A percentile compares a stretch with the other conserved stretches of the same genome.
These are phyloP conservation scores for Agrochola lychnidis DNA, from an alignment of 2,888 invertebrate genomes.

Conservation along the genomic window DNA sequence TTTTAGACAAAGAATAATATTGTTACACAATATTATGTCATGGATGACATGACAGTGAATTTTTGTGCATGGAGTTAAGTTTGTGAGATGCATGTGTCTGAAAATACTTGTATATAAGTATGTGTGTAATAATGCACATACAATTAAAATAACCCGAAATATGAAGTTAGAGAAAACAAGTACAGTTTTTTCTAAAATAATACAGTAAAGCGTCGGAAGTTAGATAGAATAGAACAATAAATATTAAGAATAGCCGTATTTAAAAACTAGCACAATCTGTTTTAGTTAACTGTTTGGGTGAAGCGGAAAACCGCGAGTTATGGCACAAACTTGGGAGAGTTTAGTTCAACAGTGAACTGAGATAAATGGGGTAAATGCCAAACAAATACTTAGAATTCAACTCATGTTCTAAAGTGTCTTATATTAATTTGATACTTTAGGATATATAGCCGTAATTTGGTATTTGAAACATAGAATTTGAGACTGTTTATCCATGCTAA, in stretches of 20 bases:
- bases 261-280: constrained; percentile 46
- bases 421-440: background rate
- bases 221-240: background rate
- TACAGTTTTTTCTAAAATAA: background rate
- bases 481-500: background rate
- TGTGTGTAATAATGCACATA: no score
- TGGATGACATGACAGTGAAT: background rate
- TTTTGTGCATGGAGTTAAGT: background rate
- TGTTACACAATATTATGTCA: background rate
- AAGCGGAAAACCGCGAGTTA: constrained; percentile 17
- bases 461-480: background rate
- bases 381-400: background rate
- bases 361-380: constrained; percentile 14
- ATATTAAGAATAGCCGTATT: constrained; percentile 25
- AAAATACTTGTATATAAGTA: background rate
- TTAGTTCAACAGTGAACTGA: background rate
- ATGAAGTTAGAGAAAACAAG: background rate
- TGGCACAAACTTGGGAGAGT: constrained; percentile 26
- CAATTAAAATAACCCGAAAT: no score
- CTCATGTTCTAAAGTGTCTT: background rate
- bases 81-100: background rate
- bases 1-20: background rate
- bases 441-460: background rate
- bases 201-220: background rate
- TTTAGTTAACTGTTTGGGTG: constrained; percentile 19